phyloP scores from a whole-genome alignment of 2,113 vertebrate genomes.

The Ibidorhyncha struthersii region DNA sequence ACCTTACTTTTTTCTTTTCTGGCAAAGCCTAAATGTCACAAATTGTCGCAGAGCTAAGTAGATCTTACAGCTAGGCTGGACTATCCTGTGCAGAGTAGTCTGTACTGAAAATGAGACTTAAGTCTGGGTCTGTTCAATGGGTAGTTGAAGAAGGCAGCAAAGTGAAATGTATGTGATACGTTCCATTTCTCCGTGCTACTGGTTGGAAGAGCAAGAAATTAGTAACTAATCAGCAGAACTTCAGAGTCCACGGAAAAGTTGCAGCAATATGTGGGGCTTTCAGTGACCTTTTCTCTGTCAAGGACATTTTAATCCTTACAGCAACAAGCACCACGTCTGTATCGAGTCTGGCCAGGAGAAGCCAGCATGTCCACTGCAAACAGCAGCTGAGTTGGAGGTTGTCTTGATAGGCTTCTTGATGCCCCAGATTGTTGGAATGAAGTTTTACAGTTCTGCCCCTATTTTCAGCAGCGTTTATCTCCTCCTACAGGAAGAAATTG shows the following conservation, averaged over 20 bases:
- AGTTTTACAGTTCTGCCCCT: background rate
- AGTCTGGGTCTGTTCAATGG: background rate
- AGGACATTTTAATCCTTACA: background rate
- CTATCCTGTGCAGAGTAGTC: background rate
- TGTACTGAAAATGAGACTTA: background rate
- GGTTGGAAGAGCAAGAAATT: background rate
- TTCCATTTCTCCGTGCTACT: background rate
- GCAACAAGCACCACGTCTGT: background rate
- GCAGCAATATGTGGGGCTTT: background rate
- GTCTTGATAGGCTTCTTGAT: background rate
- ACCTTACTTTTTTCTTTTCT: background rate
- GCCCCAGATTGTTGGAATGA: background rate
- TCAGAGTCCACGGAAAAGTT: background rate
- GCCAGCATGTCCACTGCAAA: background rate
- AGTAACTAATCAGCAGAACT: background rate
- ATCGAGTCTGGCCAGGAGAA: background rate
- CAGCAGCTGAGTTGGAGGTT: background rate
- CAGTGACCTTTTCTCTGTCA: background rate
- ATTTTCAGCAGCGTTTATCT: slow-evolving; percentile 10
- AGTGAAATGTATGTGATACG: background rate
- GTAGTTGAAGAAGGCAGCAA: background rate
- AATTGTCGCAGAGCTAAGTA: background rate
- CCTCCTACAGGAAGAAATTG: slow-evolving; percentile 13
- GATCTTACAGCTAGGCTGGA: background rate
- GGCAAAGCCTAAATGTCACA: slow-evolving; percentile 6